Evolutionary conservation across 2,888 invertebrate species (phyloP).

Genomic region (Drosophila subsilvestris): DNA sequence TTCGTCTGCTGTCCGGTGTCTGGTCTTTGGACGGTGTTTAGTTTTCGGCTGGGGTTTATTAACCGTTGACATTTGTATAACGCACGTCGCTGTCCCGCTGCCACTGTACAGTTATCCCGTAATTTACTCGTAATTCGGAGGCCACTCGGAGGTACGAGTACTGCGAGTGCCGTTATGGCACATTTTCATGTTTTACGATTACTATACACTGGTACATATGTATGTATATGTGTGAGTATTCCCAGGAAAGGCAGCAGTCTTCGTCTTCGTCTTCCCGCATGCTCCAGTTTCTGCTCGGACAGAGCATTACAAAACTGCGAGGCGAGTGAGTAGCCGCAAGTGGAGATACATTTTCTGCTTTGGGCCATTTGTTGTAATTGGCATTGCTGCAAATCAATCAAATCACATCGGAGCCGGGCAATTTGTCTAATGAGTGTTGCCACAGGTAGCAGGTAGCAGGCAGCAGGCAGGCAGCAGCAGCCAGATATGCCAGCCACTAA

Average conservation of each 20-base stretch:
- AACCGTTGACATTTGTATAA: conserved; percentile 74
- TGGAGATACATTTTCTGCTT: conserved; percentile 47
- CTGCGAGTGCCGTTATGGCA: conserved; percentile 70
- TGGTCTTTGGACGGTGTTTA: conserved; percentile 11
- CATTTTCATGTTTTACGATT: conserved; percentile 59
- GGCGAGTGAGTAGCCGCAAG: conserved; percentile 11
- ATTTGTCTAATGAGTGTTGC: conserved; percentile 80
- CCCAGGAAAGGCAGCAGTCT: conserved; percentile 60
- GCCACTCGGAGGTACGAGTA: conserved; percentile 25
- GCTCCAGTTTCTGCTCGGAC: conserved; percentile 33
- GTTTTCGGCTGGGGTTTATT: conserved; percentile 54
- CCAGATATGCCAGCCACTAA: conserved; percentile 7
- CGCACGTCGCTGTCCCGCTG: conserved; percentile 62
- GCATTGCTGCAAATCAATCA: conserved; percentile 71
- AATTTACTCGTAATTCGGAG: conserved; percentile 48
- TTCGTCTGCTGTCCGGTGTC: conserved; percentile 14
- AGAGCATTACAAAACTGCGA: conserved; percentile 55
- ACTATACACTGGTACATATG: background rate
- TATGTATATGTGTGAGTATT: conserved; percentile 37
- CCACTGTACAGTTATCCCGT: conserved; percentile 58
- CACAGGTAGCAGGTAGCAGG: conserved; percentile 57
- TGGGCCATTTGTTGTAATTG: conserved; percentile 53
- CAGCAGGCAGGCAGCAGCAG: background rate
- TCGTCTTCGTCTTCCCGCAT: conserved; percentile 30
- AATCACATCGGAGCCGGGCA: conserved; percentile 51